Evolutionary conservation across 2,113 vertebrate species (phyloP).

Genomic region (Lamprotornis superbus): DNA sequence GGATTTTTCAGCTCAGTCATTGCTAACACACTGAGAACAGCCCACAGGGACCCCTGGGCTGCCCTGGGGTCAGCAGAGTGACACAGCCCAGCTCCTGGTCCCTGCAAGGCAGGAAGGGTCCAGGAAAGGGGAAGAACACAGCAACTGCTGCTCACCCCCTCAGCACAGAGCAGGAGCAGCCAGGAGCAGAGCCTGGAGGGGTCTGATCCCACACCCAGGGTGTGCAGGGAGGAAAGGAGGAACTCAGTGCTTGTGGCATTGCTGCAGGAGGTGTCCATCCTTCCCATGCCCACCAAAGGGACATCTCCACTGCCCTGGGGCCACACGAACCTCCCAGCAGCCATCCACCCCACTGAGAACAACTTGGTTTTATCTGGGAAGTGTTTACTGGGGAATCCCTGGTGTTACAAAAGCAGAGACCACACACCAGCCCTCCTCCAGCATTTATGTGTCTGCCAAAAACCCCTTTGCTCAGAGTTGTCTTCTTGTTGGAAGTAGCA

Average conservation of each 20-base stretch:
- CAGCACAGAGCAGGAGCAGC: not conserved
- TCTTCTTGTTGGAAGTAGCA: not conserved
- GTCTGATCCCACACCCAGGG: not conserved
- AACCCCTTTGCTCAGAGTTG: not conserved
- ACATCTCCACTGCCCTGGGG: not conserved
- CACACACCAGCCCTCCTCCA: not conserved
- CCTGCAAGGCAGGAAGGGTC: not conserved
- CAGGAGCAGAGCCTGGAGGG: not conserved
- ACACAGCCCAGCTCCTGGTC: not conserved
- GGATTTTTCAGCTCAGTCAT: accelerated
- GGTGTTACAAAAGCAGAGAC: not conserved
- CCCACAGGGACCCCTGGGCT: accelerated
- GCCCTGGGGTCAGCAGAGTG: not conserved
- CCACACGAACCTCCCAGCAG: not conserved
- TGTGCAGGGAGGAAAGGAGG: not conserved
- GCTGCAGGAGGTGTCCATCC: not conserved
- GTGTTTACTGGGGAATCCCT: not conserved
- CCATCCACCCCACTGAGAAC: accelerated
- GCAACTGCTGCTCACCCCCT: accelerated
- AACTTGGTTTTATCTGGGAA: not conserved
- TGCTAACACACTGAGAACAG: not conserved
- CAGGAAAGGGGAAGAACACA: not conserved
- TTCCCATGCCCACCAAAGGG: not conserved
- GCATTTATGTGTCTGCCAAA: not conserved
- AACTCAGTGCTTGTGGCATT: not conserved